Base-by-base conservation (phyloP, 2,888 invertebrate genomes). In the Macaria notata region DNA sequence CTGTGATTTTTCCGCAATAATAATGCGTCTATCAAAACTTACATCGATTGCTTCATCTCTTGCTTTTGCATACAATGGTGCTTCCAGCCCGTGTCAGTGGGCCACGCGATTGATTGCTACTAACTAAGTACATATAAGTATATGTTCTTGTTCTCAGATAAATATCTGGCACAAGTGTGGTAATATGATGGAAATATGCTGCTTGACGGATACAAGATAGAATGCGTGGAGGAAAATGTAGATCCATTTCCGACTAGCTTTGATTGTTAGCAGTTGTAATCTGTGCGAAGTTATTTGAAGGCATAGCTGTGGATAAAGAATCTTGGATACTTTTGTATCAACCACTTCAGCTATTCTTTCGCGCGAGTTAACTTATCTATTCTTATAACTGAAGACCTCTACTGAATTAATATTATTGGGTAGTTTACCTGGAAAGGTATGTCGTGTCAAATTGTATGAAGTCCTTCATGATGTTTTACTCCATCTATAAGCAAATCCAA, bases 41-140 rank as follows among this genome's bases (percentile, higher is more conserved):
- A 19, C 19, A 19, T 19, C 19, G 19, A 19, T 19, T 19, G 19
- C 19, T 19, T 2, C 19, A 19, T 19, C 19, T 19, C 38, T 38
- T 7, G 67, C 38, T 68, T 83, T 86, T 75, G 79, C 84, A 86
- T 86, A 86, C 86, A 86, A 86, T 86, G 71, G 76, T 61, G 59
- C 67, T 73, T 72, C 69, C 70, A 65, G 69, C 65, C 69, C 60
- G 65, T 64, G 69, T 69, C 62, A 54, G 72, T 81, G 72, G 83
- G 85, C 81, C 83, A 79, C 58, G 61, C 62, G 78, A 78, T 81
- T 77, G 79, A 84, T 79, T 70, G 71, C 68, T 64, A 63, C 66
- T 19, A 19, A 19, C 19, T 19, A 19, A 19, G 19, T 19, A 19
- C 19, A 19, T 19, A 19, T 19, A 19, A 19, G 19, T 19, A 19